These are phyloP conservation scores for Phortica magna DNA, from an alignment of 2,888 invertebrate species.

Conservation along the genomic window DNA sequence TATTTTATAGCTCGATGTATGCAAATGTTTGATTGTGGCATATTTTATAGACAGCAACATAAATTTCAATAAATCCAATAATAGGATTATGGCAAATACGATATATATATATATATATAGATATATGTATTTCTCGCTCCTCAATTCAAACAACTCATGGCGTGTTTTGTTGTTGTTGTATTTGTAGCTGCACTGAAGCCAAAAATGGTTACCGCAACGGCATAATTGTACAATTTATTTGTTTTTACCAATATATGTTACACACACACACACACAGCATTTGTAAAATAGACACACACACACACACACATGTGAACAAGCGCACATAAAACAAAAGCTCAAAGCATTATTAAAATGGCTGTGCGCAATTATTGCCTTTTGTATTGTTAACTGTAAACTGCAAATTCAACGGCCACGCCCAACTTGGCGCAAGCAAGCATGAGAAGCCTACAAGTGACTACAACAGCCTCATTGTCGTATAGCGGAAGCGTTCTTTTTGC, in stretches of 20 bases:
- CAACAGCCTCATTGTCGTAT: no score
- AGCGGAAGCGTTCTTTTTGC: no score
- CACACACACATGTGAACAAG: conserved; percentile 21
- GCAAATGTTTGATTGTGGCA: no score
- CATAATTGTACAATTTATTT: conserved; percentile 70
- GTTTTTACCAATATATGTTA: conserved; percentile 48
- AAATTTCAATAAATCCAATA: not conserved
- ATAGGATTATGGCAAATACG: not conserved
- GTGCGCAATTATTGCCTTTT: no score
- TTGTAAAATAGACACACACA: conserved; percentile 29
- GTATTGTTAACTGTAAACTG: no score
- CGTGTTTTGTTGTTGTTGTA: not conserved
- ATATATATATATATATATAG: not conserved
- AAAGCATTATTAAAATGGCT: no score
- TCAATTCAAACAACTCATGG: not conserved
- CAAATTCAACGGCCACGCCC: no score
- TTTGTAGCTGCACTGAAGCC: conserved; percentile 47
- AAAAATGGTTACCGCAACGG: conserved; percentile 67
- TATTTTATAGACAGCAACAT: not conserved
- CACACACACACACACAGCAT: conserved; percentile 49
- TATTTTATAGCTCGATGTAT: no score
- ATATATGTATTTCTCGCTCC: not conserved
- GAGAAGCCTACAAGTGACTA: no score
- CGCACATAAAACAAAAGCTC: not conserved
- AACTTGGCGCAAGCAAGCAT: no score